These are phyloP conservation scores for Tarsius wallacei DNA, from an alignment of 2,797 vertebrate species.

Conservation along the genomic window DNA sequence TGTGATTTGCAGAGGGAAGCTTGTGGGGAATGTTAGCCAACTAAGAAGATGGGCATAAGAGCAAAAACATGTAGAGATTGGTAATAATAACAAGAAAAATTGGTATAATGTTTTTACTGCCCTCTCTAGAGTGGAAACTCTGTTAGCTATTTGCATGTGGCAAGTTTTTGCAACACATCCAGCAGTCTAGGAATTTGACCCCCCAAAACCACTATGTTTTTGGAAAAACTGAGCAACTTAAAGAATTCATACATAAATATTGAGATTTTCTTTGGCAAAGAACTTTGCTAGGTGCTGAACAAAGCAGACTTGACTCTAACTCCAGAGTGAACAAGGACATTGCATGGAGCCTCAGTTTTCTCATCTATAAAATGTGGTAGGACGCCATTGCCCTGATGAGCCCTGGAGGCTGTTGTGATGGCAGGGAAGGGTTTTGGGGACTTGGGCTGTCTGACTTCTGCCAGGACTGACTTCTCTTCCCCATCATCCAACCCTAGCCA, in stretches of 20 bases:
- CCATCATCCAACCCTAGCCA: neutral
- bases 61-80: neutral
- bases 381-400: neutral
- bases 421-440: neutral
- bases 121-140: no score
- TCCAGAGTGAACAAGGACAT: neutral
- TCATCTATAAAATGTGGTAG: neutral
- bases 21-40: neutral
- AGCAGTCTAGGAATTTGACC: neutral
- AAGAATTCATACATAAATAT: no score
- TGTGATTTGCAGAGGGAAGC: neutral
- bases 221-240: neutral
- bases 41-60: neutral
- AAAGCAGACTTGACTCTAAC: no score
- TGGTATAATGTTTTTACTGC: neutral
- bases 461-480: neutral
- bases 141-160: neutral
- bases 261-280: neutral
- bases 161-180: neutral
- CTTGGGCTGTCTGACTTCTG: neutral
- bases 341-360: neutral
- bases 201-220: no score
- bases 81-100: no score
- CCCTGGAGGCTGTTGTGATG: neutral
- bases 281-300: neutral